A percentile compares a stretch with the other conserved stretches of the same genome.
Evolutionary conservation across 1,140 invertebrate genomes (phyloP).

Genomic region (Platyscapa corneri): DNA sequence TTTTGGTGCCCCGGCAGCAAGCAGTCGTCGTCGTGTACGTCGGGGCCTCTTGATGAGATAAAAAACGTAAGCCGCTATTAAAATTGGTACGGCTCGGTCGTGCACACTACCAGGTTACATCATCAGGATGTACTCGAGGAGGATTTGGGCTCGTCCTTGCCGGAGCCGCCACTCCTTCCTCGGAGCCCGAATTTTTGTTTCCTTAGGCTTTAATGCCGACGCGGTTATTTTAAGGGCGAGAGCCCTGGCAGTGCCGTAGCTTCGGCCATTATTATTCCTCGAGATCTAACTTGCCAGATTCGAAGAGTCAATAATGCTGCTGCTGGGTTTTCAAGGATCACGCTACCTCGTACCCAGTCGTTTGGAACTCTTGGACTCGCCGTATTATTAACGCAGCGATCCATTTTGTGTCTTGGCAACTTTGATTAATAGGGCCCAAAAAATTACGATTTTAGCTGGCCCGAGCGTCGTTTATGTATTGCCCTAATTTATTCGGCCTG

Average conservation of each 20-base stretch:
- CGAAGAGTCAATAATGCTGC: neutral
- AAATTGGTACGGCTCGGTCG: conserved; percentile 61
- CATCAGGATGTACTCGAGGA: neutral
- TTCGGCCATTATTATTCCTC: neutral
- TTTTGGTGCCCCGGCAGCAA: neutral
- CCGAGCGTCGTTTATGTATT: neutral
- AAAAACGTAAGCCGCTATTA: conserved; percentile 61
- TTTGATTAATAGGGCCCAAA: neutral
- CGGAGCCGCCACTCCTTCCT: neutral
- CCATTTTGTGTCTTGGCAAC: neutral
- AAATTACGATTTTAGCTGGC: neutral
- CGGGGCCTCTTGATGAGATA: conserved; percentile 57
- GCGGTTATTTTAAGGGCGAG: too few species aligned
- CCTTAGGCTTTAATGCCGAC: neutral
- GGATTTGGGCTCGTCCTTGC: neutral
- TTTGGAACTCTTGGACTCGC: neutral
- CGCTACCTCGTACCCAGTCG: neutral
- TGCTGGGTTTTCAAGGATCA: neutral
- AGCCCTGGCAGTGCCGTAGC: neutral
- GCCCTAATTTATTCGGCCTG: neutral
- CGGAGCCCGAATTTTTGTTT: neutral
- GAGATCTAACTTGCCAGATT: neutral
- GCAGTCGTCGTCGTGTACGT: conserved; percentile 51
- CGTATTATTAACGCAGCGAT: neutral
- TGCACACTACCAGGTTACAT: neutral